phyloP scores from a whole-genome alignment of 1,140 invertebrate species.

The Diabrotica virgifera region DNA sequence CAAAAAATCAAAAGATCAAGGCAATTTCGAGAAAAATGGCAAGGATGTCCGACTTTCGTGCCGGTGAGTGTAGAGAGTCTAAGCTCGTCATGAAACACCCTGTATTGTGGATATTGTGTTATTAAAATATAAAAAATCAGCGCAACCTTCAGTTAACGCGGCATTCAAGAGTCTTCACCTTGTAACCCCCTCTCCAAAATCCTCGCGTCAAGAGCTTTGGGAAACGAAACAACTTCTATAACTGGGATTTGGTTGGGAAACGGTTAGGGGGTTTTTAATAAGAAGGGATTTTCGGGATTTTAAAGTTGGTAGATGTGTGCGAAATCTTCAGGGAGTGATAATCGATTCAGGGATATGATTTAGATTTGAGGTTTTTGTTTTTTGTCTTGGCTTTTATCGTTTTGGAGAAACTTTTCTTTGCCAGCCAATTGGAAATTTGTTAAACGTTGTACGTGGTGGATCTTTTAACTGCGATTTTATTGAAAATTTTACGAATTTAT shows the following conservation, averaged over 20 bases:
- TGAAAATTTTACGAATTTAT: too few species aligned
- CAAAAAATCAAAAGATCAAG: too few species aligned
- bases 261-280: slow-evolving; percentile 18
- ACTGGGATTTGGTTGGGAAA: slow-evolving; percentile 16
- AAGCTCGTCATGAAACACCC: too few species aligned
- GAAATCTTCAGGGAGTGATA: slow-evolving; percentile 15
- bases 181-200: slow-evolving; percentile 5
- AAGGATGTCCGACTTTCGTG: too few species aligned
- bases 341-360: slow-evolving; percentile 12
- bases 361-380: neutral
- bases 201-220: slow-evolving; percentile 9
- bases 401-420: neutral
- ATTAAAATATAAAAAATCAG: too few species aligned
- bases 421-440: neutral
- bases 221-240: slow-evolving; percentile 20
- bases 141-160: neutral
- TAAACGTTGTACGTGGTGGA: neutral
- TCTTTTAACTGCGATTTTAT: too few species aligned
- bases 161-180: too few species aligned
- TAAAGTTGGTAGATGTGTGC: slow-evolving; percentile 12
- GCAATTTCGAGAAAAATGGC: too few species aligned
- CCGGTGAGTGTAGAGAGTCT: too few species aligned
- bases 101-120: too few species aligned
- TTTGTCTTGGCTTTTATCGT: neutral
- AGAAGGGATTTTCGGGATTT: slow-evolving; percentile 14